Base-by-base conservation (phyloP, 2,113 vertebrate genomes). In the Desmodus rotundus region DNA sequence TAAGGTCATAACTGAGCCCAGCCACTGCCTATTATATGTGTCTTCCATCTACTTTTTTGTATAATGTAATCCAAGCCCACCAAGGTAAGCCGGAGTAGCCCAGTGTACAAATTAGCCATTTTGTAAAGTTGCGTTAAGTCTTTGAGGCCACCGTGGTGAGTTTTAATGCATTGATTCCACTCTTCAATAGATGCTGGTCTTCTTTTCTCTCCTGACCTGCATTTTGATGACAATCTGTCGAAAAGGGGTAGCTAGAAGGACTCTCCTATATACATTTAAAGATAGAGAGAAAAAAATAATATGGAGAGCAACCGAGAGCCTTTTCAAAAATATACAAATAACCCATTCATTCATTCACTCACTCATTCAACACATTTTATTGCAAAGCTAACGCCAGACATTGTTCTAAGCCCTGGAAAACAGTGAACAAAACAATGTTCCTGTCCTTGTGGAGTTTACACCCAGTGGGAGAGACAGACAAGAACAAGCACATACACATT, bases 71-170 rank as follows among this genome's bases (percentile, higher is more conserved):
- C 95, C 54, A 15, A 12, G 54, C 2, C 17, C 2, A 4, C 77
- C 41, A 47, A 70, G 73, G 80, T 36, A 83, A 90, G 58, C 74
- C 12, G 7, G 47, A 95, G 54, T 10, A 93, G 90, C 91, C 93
- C 82, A 45, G 81, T 92, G 94, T 89, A 92, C 95, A 97, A 97
- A 98, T 97, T 88, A 97, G 92, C 52, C 68, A 76, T 93, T 97
- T 96, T 67, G 43, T 96, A 95, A 95, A 93, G 88, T 88, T 76
- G 38, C 56, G 74, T 94, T 88, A 94, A 92, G 90, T 93, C 92
- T 95, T 91, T 52, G 74, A 92, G 95, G 95, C 88, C 96, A 95
- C 73, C 68, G 50, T 90, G 88, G 96, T 92, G 82, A 81, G 67
- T 92, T 96, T 92, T 93, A 96, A 95, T 76, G 76, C 54, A 12